Evolutionary conservation across 2,113 vertebrate genomes (phyloP), one percentile per base, ranked within the genome.

Genomic region (Pyrgilauda ruficollis): DNA sequence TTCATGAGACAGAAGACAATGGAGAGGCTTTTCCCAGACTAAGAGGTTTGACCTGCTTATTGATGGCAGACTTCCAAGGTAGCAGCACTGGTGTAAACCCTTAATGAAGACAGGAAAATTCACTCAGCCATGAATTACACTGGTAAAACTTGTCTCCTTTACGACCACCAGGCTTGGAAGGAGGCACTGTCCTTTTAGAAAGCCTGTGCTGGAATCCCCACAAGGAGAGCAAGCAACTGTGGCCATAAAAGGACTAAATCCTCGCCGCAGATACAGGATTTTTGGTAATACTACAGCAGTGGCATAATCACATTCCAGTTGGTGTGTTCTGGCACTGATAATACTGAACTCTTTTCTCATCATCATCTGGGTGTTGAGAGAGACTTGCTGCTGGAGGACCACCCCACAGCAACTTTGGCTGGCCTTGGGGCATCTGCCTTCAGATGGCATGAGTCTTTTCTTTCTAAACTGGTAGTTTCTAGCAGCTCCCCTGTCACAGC

Each of bases 11-110:
- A 70, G 44, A 96, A 87, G 78, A 97, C 94, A 96, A 94, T 94
- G 83, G 93, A 63, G 74, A 85, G 84, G 75, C 93, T 96, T 95
- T 96, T 94, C 80, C 79, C 95, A 67, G 85, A 62, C 76, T 58
- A 67, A 91, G 90, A 94, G 85, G 59, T 93, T 95, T 97, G 96
- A 93, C 92, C 93, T 97, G 93, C 88, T 97, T 96, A 49, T 78
- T 63, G 69, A 37, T 97, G 93, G 90, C 96, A 86, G 76, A 14
- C 76, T 90, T 94, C 96, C 92, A 97, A 90, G 85, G 64, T 78
- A 87, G 88, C 94, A 94, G 73, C 61, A 41, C 53, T 96, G 89
- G 61, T 86, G 69, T 84, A 84, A 96, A 90, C 76, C 83, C 76
- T 78, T 89, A 76, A 62, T 68, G 88, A 93, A 92, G 80, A n/a